phyloP scores from a whole-genome alignment of 2,888 invertebrate species.

The Morinoia aosen region DNA sequence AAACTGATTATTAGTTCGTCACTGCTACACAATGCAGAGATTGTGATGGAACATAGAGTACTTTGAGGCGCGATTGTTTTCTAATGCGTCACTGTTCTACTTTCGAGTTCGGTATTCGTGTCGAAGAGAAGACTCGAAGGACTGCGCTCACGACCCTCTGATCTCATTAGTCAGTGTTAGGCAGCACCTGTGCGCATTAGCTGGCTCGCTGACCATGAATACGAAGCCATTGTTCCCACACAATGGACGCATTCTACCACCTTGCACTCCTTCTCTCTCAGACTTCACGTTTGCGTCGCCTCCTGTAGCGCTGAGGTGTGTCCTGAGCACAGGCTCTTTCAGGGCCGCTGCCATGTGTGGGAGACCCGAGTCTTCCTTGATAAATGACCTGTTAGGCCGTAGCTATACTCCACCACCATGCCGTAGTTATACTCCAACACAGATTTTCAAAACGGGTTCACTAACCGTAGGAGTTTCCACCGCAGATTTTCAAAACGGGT shows the following conservation, averaged over 20 bases:
- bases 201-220: slow-evolving; percentile 49
- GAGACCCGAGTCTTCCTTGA: neutral
- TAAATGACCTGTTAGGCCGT: slow-evolving; percentile 22
- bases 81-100: slow-evolving; percentile 37
- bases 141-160: slow-evolving; percentile 34
- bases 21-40: neutral
- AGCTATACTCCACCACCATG: neutral
- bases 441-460: neutral
- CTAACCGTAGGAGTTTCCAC: neutral
- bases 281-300: slow-evolving; percentile 37
- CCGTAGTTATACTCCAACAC: neutral
- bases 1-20: neutral
- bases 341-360: slow-evolving; percentile 23
- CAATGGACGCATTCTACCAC: slow-evolving; percentile 49
- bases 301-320: slow-evolving; percentile 40
- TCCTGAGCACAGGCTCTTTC: slow-evolving; percentile 29
- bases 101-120: slow-evolving; percentile 38
- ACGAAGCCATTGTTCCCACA: slow-evolving; percentile 23
- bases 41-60: neutral
- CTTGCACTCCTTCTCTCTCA: slow-evolving; percentile 41
- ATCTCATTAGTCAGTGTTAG: slow-evolving; percentile 52
- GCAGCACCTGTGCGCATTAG: slow-evolving; percentile 50
- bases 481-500: neutral
- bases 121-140: slow-evolving; percentile 21
- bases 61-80: slow-evolving; percentile 18